phyloP scores from a whole-genome alignment of 1,140 invertebrate species.

The Lerema accius region DNA sequence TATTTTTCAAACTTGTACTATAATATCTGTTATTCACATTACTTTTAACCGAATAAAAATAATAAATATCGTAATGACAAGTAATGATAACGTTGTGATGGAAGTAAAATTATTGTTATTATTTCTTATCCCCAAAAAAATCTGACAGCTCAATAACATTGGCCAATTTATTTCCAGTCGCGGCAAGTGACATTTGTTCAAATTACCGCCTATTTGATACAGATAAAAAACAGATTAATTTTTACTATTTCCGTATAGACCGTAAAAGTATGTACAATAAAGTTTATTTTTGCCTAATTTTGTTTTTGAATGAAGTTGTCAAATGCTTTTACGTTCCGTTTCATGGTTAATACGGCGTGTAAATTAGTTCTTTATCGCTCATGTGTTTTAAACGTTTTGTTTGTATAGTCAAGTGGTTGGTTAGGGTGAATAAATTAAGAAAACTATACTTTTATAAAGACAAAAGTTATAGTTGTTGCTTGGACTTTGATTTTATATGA shows the following conservation, averaged over 20 bases:
- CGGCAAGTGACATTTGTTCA: slow-evolving; percentile 77
- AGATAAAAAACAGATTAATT: slow-evolving; percentile 38
- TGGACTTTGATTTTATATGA: no score
- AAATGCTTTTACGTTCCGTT: slow-evolving; percentile 67
- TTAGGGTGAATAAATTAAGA: slow-evolving; percentile 73
- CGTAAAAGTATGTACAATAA: slow-evolving; percentile 27
- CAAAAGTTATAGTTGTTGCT: no score
- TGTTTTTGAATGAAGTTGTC: slow-evolving; percentile 21
- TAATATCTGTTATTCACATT: neutral
- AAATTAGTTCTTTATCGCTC: slow-evolving; percentile 80
- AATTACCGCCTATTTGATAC: slow-evolving; percentile 60
- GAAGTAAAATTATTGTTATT: slow-evolving; percentile 45
- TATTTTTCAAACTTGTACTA: neutral
- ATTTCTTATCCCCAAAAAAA: slow-evolving; percentile 73
- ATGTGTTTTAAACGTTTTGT: slow-evolving; percentile 70
- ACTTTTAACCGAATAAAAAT: slow-evolving; percentile 3
- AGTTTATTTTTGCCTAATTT: slow-evolving; percentile 6
- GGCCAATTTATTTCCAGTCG: slow-evolving; percentile 32
- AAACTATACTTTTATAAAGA: slow-evolving; percentile 27
- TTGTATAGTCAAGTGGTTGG: slow-evolving; percentile 52
- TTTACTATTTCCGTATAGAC: slow-evolving; percentile 24
- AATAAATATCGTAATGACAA: no score
- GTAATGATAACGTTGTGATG: no score
- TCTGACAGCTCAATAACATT: slow-evolving; percentile 75
- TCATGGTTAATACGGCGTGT: slow-evolving; percentile 74